Conservation (phyloP, 2,888 invertebrate species). For the Punctoribates punctum region DNA sequence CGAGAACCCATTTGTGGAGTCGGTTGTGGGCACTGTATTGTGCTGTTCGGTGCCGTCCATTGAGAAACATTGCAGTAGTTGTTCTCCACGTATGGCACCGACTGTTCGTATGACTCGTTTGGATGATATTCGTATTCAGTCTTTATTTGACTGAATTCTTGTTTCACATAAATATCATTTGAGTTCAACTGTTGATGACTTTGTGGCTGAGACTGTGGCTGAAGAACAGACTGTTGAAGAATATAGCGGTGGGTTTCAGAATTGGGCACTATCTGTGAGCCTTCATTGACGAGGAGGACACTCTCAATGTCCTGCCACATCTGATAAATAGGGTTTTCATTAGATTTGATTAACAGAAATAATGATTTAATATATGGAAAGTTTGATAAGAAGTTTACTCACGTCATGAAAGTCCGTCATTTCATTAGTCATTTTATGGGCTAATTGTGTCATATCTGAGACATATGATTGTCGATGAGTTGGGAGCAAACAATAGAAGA, state of each 20-base stretch:
- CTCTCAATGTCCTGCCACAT: conserved; percentile 59
- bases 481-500: no score
- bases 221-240: background rate
- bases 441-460: conserved; percentile 13
- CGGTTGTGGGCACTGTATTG: conserved; percentile 1
- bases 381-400: conserved; percentile 37
- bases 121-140: conserved; percentile 14
- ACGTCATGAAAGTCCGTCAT: conserved; percentile 49
- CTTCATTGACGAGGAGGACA: conserved; percentile 54
- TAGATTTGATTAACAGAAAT: no score
- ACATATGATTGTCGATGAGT: background rate
- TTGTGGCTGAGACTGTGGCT: background rate
- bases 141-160: background rate
- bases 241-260: background rate
- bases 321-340: conserved; percentile 47
- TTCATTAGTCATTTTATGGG: conserved; percentile 44
- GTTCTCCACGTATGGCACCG: conserved; percentile 19
- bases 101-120: conserved; percentile 6
- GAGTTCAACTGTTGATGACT: background rate
- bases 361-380: no score
- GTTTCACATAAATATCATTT: conserved; percentile 16
- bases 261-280: background rate
- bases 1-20: background rate
- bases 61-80: conserved; percentile 11
- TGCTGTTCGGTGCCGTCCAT: background rate